phyloP scores from a whole-genome alignment of 2,113 vertebrate genomes.

The Castor canadensis region DNA sequence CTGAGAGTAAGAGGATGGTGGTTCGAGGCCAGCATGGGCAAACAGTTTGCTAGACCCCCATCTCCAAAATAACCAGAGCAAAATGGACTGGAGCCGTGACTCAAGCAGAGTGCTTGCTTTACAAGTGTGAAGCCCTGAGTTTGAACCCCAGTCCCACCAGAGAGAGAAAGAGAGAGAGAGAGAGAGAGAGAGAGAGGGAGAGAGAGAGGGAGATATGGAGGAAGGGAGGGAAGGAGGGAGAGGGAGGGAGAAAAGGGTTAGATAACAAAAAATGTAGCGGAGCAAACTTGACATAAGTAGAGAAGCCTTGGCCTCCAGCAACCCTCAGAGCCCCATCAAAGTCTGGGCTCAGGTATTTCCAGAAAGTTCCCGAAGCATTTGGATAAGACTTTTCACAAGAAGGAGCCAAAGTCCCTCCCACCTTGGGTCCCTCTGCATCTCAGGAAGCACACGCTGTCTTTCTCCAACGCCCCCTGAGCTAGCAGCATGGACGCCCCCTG shows the following conservation, averaged over 20 bases:
- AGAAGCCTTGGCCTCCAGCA: accelerated
- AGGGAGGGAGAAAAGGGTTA: not conserved
- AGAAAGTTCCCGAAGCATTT: accelerated
- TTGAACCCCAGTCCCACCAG: too few species aligned
- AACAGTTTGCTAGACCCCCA: too few species aligned
- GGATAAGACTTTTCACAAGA: not conserved
- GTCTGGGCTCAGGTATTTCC: not conserved
- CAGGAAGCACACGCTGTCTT: accelerated
- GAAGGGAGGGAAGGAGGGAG: too few species aligned
- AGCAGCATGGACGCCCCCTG: not conserved
- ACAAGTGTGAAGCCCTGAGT: too few species aligned
- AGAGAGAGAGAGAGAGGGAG: too few species aligned
- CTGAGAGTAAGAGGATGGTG: too few species aligned
- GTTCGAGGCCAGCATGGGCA: too few species aligned
- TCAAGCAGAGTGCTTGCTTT: too few species aligned
- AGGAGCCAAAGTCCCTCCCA: not conserved
- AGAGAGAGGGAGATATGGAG: too few species aligned
- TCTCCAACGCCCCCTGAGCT: not conserved
- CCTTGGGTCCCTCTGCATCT: not conserved
- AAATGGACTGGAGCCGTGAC: too few species aligned
- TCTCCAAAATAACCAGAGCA: too few species aligned
- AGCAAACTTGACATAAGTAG: not conserved
- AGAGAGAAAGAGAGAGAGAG: too few species aligned
- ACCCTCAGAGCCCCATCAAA: accelerated
- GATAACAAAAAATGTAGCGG: constrained; percentile 44